Evolutionary conservation across 2,113 vertebrate species (phyloP).

Genomic region (Poeciliopsis occidentalis): DNA sequence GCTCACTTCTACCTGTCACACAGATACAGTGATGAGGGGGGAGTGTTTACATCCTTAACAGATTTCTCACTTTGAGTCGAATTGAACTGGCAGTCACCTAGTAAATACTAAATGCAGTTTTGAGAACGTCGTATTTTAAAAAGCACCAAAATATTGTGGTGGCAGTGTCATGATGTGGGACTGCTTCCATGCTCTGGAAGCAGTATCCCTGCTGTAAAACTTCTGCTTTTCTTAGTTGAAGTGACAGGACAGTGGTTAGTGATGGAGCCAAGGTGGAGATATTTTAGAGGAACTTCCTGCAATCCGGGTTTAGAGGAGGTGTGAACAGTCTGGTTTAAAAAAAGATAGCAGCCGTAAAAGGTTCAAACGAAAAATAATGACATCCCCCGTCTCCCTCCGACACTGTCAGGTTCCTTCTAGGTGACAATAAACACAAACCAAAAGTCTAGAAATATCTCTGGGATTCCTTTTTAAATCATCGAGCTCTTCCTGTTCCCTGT

Average conservation of each 20-base stretch:
- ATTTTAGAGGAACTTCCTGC: background rate
- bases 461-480: background rate
- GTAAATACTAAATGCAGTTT: background rate
- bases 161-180: too few relatives aligned
- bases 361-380: background rate
- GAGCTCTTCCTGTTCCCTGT: background rate
- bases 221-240: too few relatives aligned
- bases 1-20: background rate
- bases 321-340: slow-evolving; percentile 9
- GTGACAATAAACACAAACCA: background rate
- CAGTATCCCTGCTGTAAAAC: too few relatives aligned
- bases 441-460: background rate
- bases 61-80: background rate
- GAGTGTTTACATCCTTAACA: too few relatives aligned
- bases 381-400: background rate
- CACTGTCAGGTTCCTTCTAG: background rate
- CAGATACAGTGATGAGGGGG: background rate
- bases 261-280: background rate
- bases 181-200: too few relatives aligned
- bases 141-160: background rate
- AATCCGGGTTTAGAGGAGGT: background rate
- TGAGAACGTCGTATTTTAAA: background rate
- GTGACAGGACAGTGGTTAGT: too few relatives aligned
- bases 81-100: background rate
- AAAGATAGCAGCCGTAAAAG: background rate